Evolutionary conservation across 92 coral and sea anemone genomes (phyloP).

Genomic region (Paragorgia papillata): DNA sequence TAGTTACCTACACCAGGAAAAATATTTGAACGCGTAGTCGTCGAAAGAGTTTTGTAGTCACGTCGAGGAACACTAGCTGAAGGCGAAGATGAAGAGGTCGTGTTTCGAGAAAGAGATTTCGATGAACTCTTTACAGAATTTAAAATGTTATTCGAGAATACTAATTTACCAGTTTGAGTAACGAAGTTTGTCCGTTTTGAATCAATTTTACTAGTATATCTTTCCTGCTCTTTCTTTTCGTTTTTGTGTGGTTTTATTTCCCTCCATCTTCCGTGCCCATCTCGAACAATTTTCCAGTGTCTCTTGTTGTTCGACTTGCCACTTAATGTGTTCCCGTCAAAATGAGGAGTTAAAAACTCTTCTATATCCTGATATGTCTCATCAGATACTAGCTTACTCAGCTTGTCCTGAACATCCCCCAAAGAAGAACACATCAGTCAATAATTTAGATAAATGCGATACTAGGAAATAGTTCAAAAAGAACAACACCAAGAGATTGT

Average conservation of each 20-base stretch:
- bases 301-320: background rate
- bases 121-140: slow-evolving; percentile 14
- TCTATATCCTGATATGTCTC: slow-evolving; percentile 30
- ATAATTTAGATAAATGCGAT: no score
- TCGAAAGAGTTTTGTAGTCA: slow-evolving; percentile 71
- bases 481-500: no score
- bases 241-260: slow-evolving; percentile 61
- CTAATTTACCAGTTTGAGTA: background rate
- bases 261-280: slow-evolving; percentile 95
- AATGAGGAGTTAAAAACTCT: slow-evolving; percentile 23
- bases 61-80: slow-evolving; percentile 1
- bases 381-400: slow-evolving; percentile 3
- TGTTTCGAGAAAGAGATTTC: background rate
- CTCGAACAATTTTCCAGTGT: slow-evolving; percentile 76
- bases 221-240: background rate
- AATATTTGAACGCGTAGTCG: slow-evolving; percentile 76
- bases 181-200: background rate
- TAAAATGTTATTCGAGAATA: slow-evolving; percentile 16
- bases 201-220: slow-evolving; percentile 33
- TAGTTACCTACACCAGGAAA: slow-evolving; percentile 92
- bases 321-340: background rate
- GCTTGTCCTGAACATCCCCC: slow-evolving; percentile 4
- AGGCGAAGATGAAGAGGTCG: background rate
- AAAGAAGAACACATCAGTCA: no score
- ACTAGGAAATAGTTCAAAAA: no score